These are phyloP conservation scores for Zingel zingel DNA, from an alignment of 2,113 vertebrate genomes.

Conservation along the genomic window DNA sequence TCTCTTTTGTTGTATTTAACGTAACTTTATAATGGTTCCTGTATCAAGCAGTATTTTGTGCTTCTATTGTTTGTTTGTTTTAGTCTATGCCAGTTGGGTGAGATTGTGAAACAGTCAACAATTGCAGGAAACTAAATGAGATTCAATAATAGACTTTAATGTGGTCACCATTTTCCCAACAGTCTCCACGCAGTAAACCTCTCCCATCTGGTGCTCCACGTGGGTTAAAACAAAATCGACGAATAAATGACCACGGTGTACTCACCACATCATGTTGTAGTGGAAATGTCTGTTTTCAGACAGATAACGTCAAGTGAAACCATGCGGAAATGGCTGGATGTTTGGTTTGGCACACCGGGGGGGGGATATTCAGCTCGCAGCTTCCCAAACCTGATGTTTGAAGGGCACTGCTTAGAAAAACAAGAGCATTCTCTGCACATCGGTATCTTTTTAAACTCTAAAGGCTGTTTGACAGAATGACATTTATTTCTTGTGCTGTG, in stretches of 20 bases:
- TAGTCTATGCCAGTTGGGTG: neutral
- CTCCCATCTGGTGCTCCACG: conserved; percentile 3
- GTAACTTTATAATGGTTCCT: neutral
- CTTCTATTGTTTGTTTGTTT: conserved; percentile 15
- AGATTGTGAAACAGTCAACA: conserved; percentile 29
- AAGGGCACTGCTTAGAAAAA: conserved; percentile 40
- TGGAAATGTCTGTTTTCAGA: conserved; percentile 73
- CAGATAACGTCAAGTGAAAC: conserved; percentile 59
- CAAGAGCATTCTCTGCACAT: neutral
- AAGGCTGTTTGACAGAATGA: neutral
- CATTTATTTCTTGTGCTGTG: neutral
- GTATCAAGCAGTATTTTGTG: neutral
- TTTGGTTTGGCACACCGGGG: conserved; percentile 56
- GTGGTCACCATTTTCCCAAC: conserved; percentile 3
- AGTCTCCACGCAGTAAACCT: neutral
- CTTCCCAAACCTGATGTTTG: conserved; percentile 21
- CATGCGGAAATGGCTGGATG: conserved; percentile 58
- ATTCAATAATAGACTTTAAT: conserved; percentile 2
- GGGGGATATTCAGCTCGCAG: conserved; percentile 14
- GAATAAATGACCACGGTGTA: conserved; percentile 11
- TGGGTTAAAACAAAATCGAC: conserved; percentile 15
- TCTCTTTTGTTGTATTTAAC: neutral
- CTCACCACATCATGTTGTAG: neutral
- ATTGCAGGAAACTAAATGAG: conserved; percentile 40
- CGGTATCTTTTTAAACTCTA: neutral